phyloP scores from a whole-genome alignment of 2,888 invertebrate species.

The Cephus runcator region DNA sequence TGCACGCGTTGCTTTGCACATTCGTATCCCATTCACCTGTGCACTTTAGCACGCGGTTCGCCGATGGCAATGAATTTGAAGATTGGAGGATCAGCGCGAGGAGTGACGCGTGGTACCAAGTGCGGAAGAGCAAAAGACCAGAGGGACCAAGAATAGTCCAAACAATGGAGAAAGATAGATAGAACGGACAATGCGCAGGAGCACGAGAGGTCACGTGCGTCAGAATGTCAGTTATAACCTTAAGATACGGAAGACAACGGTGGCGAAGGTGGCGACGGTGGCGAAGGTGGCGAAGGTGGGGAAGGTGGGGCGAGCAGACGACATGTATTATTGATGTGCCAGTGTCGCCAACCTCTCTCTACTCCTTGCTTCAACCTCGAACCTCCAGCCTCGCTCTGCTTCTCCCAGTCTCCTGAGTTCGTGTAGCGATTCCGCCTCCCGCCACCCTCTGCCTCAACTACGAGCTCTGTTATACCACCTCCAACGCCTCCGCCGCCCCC shows the following conservation, averaged over 20 bases:
- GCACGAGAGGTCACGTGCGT: conserved; percentile 48
- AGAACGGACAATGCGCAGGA: conserved; percentile 13
- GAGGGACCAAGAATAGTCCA: not conserved
- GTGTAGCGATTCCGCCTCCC: conserved; percentile 10
- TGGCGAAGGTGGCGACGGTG: conserved; percentile 13
- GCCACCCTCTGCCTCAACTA: conserved; percentile 8
- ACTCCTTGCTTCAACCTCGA: conserved; percentile 15
- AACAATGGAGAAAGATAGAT: too few species aligned
- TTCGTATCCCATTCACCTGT: too few species aligned
- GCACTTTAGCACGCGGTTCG: too few species aligned
- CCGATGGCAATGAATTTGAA: not conserved
- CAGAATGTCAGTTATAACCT: conserved; percentile 45
- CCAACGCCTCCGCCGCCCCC: not conserved
- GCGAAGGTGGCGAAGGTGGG: conserved; percentile 22
- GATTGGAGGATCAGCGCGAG: conserved; percentile 25
- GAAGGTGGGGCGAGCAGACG: conserved; percentile 35
- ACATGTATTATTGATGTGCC: conserved; percentile 57
- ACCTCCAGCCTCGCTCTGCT: conserved; percentile 10
- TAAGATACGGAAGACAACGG: conserved; percentile 42
- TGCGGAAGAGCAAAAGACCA: not conserved
- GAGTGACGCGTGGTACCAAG: conserved; percentile 19
- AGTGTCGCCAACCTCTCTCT: conserved; percentile 44
- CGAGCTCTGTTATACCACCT: conserved; percentile 12
- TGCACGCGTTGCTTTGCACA: too few species aligned
- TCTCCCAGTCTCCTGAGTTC: conserved; percentile 17